Conservation (phyloP, 2,888 invertebrate species). For the Elegia similella region DNA sequence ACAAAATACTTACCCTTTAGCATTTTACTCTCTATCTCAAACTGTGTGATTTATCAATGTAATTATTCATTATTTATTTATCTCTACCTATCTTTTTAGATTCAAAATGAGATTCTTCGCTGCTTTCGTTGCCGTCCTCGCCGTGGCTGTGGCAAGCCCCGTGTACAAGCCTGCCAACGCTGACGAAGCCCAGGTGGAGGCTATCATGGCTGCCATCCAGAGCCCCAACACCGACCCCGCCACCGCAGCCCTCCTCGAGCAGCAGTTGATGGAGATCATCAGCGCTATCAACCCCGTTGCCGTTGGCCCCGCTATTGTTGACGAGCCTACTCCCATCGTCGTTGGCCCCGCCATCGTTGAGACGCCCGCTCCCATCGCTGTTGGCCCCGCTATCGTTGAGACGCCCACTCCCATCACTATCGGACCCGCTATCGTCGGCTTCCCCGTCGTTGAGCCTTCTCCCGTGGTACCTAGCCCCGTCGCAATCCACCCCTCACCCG, state of each 20-base stretch:
- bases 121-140: constrained; percentile 48
- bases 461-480: constrained; percentile 28
- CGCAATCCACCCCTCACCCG: constrained; percentile 22
- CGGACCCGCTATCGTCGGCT: constrained; percentile 23
- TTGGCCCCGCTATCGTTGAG: constrained; percentile 23
- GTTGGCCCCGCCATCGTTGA: constrained; percentile 25
- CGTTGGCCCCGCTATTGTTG: constrained; percentile 34
- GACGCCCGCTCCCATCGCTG: background rate
- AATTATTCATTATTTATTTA: too few species aligned
- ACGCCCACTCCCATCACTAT: constrained; percentile 23
- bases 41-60: too few species aligned
- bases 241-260: constrained; percentile 45
- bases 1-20: too few species aligned
- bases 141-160: constrained; percentile 44
- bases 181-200: constrained; percentile 34
- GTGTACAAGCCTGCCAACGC: constrained; percentile 30
- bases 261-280: constrained; percentile 40
- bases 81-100: constrained; percentile 29
- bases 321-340: background rate
- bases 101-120: constrained; percentile 58
- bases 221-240: constrained; percentile 55
- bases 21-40: too few species aligned
- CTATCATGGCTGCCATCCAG: constrained; percentile 50
- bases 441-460: too few species aligned
- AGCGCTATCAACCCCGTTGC: constrained; percentile 30